These are phyloP conservation scores for Sinotaia quadrata DNA, from an alignment of 2,888 invertebrate genomes.

Conservation along the genomic window DNA sequence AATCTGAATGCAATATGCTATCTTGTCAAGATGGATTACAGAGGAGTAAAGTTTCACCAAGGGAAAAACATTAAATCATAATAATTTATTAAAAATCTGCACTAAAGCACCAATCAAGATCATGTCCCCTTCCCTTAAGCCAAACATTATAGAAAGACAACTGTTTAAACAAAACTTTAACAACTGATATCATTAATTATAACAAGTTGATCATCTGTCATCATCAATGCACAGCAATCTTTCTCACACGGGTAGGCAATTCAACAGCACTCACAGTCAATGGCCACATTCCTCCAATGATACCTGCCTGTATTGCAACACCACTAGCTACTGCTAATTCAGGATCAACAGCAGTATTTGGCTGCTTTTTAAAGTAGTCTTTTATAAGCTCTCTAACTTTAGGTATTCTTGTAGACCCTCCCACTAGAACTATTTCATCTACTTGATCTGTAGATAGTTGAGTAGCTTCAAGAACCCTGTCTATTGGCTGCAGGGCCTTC, in stretches of 20 bases:
- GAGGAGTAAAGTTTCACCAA: too few species aligned
- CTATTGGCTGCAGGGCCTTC: constrained; percentile 72
- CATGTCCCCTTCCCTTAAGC: too few species aligned
- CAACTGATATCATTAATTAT: not conserved
- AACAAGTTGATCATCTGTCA: not conserved
- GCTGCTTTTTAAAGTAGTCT: constrained; percentile 70
- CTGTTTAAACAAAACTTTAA: not conserved
- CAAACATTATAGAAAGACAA: too few species aligned
- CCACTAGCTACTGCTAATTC: constrained; percentile 75
- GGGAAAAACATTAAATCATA: too few species aligned
- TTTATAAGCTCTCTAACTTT: constrained; percentile 72
- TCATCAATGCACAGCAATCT: constrained; percentile 57
- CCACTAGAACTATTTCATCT: constrained; percentile 75
- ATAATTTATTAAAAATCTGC: too few species aligned
- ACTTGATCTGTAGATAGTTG: constrained; percentile 67
- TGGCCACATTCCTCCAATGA: constrained; percentile 75
- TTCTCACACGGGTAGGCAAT: constrained; percentile 60
- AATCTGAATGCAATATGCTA: too few species aligned
- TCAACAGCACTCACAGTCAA: constrained; percentile 73
- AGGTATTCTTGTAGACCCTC: constrained; percentile 75
- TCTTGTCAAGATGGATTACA: too few species aligned
- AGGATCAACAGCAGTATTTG: constrained; percentile 72
- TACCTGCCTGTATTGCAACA: constrained; percentile 75
- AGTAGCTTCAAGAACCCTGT: constrained; percentile 70
- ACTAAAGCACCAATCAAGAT: too few species aligned